Percentiles rank a stretch among this genome's conserved stretches.
Evolutionary conservation across 2,888 invertebrate genomes (phyloP).

Genomic region (Hypomecis punctinalis): DNA sequence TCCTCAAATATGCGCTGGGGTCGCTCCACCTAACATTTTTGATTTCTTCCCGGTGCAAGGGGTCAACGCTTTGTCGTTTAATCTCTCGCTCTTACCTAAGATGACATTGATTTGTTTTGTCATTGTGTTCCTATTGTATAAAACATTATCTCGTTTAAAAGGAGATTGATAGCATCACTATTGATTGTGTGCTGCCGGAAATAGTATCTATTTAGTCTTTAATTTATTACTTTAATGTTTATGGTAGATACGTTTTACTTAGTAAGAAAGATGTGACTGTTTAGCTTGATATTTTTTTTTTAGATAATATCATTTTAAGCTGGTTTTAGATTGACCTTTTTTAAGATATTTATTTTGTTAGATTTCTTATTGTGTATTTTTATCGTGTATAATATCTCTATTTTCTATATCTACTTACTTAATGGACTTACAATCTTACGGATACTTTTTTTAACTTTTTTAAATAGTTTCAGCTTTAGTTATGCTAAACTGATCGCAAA

Average conservation of each 20-base stretch:
- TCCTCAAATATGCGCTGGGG: constrained; percentile 76
- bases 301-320: constrained; percentile 19
- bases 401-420: neutral
- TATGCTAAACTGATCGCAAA: no score
- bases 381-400: constrained; percentile 2
- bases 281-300: constrained; percentile 9
- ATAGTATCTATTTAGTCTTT: constrained; percentile 35
- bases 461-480: no score
- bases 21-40: constrained; percentile 67
- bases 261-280: constrained; percentile 11
- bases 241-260: constrained; percentile 21
- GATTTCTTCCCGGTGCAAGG: constrained; percentile 72
- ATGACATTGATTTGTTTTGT: constrained; percentile 60
- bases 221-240: constrained; percentile 36
- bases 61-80: constrained; percentile 62
- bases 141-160: constrained; percentile 44
- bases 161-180: constrained; percentile 41
- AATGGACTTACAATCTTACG: neutral
- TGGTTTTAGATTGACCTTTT: constrained; percentile 7
- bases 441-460: neutral
- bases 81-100: constrained; percentile 62
- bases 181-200: constrained; percentile 42
- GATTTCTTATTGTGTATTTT: neutral
- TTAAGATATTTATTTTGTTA: constrained; percentile 5
- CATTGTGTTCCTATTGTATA: constrained; percentile 52